These are phyloP conservation scores for Diadema setosum DNA, from an alignment of 35 echinoderm and acorn worm species.

Conservation along the genomic window DNA sequence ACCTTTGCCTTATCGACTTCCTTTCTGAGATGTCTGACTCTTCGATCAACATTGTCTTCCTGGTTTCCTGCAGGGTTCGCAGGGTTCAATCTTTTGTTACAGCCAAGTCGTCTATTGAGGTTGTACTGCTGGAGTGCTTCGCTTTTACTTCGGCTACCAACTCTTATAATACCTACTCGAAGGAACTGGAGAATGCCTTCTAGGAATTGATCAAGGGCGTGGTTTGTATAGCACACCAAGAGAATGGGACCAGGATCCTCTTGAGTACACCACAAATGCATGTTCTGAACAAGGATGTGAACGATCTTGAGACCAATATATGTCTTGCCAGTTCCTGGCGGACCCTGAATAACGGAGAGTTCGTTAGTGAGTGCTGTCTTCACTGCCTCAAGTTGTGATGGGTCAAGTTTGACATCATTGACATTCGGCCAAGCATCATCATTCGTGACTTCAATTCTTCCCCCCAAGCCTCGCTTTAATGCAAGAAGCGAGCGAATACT, in stretches of 20 bases:
- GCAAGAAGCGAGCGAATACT: background rate
- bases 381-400: constrained; percentile 66
- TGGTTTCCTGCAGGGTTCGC: background rate
- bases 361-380: constrained; percentile 70
- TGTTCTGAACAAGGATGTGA: constrained; percentile 53
- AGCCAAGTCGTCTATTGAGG: background rate
- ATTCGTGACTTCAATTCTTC: background rate
- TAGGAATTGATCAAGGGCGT: constrained; percentile 94
- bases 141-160: constrained; percentile 58
- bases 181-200: constrained; percentile 60
- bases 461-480: background rate
- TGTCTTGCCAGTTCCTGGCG: constrained; percentile 96
- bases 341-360: constrained; percentile 82
- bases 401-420: constrained; percentile 38
- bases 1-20: background rate
- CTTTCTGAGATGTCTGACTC: background rate
- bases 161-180: constrained; percentile 21
- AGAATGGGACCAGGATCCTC: constrained; percentile 28
- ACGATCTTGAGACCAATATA: constrained; percentile 87
- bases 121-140: constrained; percentile 27
- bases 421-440: constrained; percentile 36
- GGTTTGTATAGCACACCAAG: constrained; percentile 92
- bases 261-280: background rate
- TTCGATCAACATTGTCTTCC: background rate
- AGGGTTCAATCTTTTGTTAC: too few species aligned